These are phyloP conservation scores for Encarsia formosa DNA, from an alignment of 2,888 invertebrate species.

Conservation along the genomic window DNA sequence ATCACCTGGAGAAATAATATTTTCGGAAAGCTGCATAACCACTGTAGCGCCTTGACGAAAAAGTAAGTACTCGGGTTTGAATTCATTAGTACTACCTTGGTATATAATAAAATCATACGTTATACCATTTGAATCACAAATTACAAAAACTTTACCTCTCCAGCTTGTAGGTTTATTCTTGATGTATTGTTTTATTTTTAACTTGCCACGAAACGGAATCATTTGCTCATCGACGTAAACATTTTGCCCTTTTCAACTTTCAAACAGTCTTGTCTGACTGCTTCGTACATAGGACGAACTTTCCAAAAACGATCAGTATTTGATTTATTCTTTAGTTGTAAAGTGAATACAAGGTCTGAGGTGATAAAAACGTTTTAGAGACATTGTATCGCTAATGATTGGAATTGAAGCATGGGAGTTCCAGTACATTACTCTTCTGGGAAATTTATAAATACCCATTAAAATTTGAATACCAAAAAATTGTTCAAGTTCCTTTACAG, in stretches of 20 bases:
- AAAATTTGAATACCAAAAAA: background rate
- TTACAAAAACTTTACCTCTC: slow-evolving; percentile 34
- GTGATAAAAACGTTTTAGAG: background rate
- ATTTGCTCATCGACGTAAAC: slow-evolving; percentile 37
- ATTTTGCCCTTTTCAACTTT: slow-evolving; percentile 4
- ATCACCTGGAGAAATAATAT: slow-evolving; percentile 12
- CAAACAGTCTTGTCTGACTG: slow-evolving; percentile 23
- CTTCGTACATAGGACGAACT: slow-evolving; percentile 27
- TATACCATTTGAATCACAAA: slow-evolving; percentile 32
- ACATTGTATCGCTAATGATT: background rate
- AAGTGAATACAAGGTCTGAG: background rate
- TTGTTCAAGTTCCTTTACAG: background rate
- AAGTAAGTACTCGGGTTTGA: slow-evolving; percentile 21
- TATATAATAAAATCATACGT: slow-evolving; percentile 37
- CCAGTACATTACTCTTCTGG: background rate
- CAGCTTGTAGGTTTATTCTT: slow-evolving; percentile 35
- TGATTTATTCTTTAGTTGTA: background rate
- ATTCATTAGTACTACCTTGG: slow-evolving; percentile 33
- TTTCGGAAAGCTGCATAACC: slow-evolving; percentile 25
- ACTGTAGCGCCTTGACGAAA: slow-evolving; percentile 28
- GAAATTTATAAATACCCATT: background rate
- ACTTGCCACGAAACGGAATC: slow-evolving; percentile 34
- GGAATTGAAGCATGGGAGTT: background rate
- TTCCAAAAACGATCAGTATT: slow-evolving; percentile 22
- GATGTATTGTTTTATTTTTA: slow-evolving; percentile 35